These are phyloP conservation scores for Drosophila fulvimacula DNA, from an alignment of 2,888 invertebrate genomes.

Conservation along the genomic window DNA sequence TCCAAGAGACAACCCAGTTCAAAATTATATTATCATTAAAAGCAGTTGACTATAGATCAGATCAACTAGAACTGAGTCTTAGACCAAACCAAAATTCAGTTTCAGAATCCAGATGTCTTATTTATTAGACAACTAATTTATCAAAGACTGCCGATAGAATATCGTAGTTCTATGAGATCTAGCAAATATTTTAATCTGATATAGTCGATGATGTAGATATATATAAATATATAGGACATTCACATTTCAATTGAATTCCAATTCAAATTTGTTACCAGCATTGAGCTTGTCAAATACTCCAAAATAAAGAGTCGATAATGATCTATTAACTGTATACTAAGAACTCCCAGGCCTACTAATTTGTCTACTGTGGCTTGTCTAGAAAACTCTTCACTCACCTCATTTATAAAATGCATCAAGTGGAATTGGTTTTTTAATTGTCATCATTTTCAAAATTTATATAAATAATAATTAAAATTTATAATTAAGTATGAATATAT, in stretches of 20 bases:
- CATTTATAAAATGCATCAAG: background rate
- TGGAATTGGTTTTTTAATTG: constrained; percentile 11
- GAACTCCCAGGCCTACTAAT: background rate
- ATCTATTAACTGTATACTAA: background rate
- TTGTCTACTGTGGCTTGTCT: background rate
- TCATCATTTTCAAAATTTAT: constrained; percentile 1
- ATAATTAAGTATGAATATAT: constrained; percentile 1
- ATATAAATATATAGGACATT: no score
- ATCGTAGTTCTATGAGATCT: no score
- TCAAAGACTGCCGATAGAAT: no score
- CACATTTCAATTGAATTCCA: background rate
- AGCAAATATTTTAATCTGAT: no score
- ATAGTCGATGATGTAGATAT: no score
- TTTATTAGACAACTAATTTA: no score
- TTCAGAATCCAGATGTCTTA: background rate
- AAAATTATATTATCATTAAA: no score
- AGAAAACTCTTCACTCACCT: background rate
- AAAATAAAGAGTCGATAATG: background rate
- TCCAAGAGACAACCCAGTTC: no score
- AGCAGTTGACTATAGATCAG: no score
- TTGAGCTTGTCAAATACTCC: background rate
- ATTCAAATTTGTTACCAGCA: background rate
- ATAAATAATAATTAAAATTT: background rate
- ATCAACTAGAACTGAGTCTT: background rate
- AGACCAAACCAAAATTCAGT: background rate